These are phyloP conservation scores for Zaprionus obscuricornis DNA, from an alignment of 2,888 invertebrate genomes.

Conservation along the genomic window DNA sequence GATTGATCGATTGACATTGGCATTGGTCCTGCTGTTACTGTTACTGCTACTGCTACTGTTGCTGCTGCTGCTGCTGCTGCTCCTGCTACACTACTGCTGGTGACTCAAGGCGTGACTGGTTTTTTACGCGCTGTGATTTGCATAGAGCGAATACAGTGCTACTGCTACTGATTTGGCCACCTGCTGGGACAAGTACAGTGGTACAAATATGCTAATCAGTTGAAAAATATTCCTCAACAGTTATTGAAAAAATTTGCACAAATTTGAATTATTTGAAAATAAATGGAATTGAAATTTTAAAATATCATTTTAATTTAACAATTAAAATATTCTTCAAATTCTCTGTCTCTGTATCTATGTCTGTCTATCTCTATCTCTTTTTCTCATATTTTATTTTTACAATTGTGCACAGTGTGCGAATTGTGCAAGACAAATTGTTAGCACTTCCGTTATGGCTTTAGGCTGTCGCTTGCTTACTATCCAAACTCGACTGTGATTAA, in stretches of 20 bases:
- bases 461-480: conserved; percentile 53
- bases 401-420: conserved; percentile 37
- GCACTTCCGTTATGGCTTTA: conserved; percentile 67
- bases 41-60: conserved; percentile 14
- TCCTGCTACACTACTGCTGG: conserved; percentile 13
- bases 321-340: too few species aligned
- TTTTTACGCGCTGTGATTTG: conserved; percentile 63
- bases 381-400: too few species aligned
- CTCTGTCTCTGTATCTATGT: too few species aligned
- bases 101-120: conserved; percentile 24
- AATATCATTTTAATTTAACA: too few species aligned
- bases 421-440: conserved; percentile 59
- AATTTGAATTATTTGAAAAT: conserved; percentile 2
- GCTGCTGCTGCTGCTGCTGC: conserved; percentile 21
- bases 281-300: too few species aligned
- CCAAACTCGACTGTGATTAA: conserved; percentile 33
- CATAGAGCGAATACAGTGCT: conserved; percentile 54
- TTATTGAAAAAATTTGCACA: not conserved
- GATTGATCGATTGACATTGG: conserved; percentile 73
- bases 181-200: conserved; percentile 29
- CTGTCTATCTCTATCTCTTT: too few species aligned
- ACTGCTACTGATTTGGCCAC: conserved; percentile 16
- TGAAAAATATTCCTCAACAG: too few species aligned
- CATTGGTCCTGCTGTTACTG: conserved; percentile 35
- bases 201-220: conserved; percentile 7